Evolutionary conservation across 2,113 vertebrate species (phyloP), one percentile per base, ranked within the genome.

Genomic region (Ahaetulla prasina): DNA sequence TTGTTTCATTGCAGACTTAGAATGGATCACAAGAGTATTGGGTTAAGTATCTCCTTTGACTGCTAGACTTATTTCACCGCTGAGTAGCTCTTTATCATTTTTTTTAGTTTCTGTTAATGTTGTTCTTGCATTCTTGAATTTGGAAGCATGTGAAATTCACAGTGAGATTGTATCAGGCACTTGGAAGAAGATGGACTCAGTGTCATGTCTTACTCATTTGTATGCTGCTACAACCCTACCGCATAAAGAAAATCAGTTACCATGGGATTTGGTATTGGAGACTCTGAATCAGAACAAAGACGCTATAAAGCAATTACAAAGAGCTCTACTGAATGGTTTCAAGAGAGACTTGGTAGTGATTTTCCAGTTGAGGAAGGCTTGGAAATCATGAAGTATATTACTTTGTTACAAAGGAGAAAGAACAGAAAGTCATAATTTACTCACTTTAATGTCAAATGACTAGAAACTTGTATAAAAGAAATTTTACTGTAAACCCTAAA

Each of bases 241-340:
- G 84, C 85, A 60, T 88, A 87, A 52, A 90, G 50, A 95, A 94
- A 89, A 90, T 93, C 80, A 91, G 90, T 90, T 93, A 89, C 85
- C 93, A 92, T 54, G 91, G 84, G 68, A 87, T 93, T 94, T 63
- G 22, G 0, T 91, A 35, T 39, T 60, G 8, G 88, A 57, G 90
- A 80, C 45, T 90, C 63, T 94, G 30, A 88, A 91, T 91, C 47
- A 60, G 87, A 96, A 94, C 55, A 96, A 90, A 95, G 50, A 54
- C 54, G 30, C 63, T 50, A 87, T 92, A 92, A 93, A 68, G 54
- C 63, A 85, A 89, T 91, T 89, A 88, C 84, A 25, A 80, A 85
- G 90, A 92, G 92, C 94, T 93, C 90, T 9, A 12, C 7, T 90
- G 50, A 93, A 63, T 92, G 50, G 54, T 90, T 93, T 88, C 90